Evolutionary conservation across 1,140 invertebrate species (phyloP).

Genomic region (Drosophila dunni): DNA sequence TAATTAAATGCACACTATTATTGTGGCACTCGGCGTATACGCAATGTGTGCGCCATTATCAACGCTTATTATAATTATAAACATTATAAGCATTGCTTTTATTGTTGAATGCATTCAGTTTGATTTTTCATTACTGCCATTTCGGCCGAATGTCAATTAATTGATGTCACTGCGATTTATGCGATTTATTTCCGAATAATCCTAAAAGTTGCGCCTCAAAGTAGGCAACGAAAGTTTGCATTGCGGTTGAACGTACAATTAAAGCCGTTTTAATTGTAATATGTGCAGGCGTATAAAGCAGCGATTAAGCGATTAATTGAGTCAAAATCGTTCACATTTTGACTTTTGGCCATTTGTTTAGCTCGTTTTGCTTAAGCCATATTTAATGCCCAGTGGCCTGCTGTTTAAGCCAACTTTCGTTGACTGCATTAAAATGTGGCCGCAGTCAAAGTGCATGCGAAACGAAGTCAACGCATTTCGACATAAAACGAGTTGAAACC

Average conservation of each 20-base stretch:
- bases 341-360: slow-evolving; percentile 3
- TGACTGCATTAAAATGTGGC: background rate
- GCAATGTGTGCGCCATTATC: slow-evolving; percentile 17
- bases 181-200: slow-evolving; percentile 8
- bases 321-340: background rate
- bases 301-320: slow-evolving; percentile 9
- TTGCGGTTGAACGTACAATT: background rate
- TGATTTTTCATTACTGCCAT: slow-evolving; percentile 54
- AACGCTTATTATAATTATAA: slow-evolving; percentile 47
- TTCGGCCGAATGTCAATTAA: slow-evolving; percentile 57
- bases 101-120: slow-evolving; percentile 1
- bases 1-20: slow-evolving; percentile 73
- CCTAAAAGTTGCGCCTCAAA: slow-evolving; percentile 7
- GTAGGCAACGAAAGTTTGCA: slow-evolving; percentile 16
- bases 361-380: slow-evolving; percentile 7
- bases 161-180: slow-evolving; percentile 52
- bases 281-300: no score
- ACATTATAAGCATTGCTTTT: slow-evolving; percentile 17
- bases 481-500: background rate
- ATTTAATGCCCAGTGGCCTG: slow-evolving; percentile 2
- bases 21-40: slow-evolving; percentile 51
- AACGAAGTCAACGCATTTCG: background rate
- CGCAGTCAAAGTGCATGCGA: slow-evolving; percentile 9
- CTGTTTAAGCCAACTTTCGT: slow-evolving; percentile 16
- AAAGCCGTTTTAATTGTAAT: slow-evolving; percentile 6